These are phyloP conservation scores for Falco cherrug DNA, from an alignment of 2,797 vertebrate species.

Conservation along the genomic window DNA sequence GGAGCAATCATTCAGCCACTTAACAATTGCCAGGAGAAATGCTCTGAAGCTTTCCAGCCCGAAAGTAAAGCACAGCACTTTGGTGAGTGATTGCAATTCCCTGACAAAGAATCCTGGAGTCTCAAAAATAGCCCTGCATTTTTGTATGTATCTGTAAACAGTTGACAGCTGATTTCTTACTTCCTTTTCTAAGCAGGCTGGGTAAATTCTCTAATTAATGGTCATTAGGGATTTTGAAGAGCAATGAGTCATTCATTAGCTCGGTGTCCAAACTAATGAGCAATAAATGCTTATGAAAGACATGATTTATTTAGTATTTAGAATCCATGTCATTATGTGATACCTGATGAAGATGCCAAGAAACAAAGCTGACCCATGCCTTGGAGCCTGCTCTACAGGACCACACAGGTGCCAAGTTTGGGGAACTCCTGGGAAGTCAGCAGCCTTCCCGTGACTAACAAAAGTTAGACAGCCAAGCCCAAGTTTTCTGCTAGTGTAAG, in stretches of 20 bases:
- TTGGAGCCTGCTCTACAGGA: neutral
- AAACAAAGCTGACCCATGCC: neutral
- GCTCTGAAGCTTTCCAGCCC: slow-evolving; percentile 9
- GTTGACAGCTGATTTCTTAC: slow-evolving; percentile 27
- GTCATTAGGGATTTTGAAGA: slow-evolving; percentile 64
- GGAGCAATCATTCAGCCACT: slow-evolving; percentile 62
- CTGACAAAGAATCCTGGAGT: slow-evolving; percentile 3
- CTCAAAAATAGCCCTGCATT: neutral
- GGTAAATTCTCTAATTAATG: slow-evolving; percentile 60
- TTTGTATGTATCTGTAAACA: slow-evolving; percentile 24
- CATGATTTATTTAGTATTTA: slow-evolving; percentile 66
- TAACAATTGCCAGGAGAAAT: slow-evolving; percentile 37
- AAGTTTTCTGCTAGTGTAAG: neutral
- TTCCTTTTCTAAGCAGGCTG: slow-evolving; percentile 2
- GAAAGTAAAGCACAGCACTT: slow-evolving; percentile 17
- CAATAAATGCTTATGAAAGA: slow-evolving; percentile 66
- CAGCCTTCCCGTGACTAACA: neutral
- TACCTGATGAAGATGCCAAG: slow-evolving; percentile 15
- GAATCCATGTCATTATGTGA: slow-evolving; percentile 9
- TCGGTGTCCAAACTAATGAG: slow-evolving; percentile 59
- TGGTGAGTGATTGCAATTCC: slow-evolving; percentile 37
- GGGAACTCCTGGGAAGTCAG: neutral
- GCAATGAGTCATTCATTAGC: slow-evolving; percentile 67
- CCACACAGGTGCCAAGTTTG: neutral
- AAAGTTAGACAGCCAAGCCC: neutral